A percentile compares a stretch with the other conserved stretches of the same genome.
These are phyloP conservation scores for Argopecten irradians DNA, from an alignment of 1,140 invertebrate genomes.

Conservation along the genomic window DNA sequence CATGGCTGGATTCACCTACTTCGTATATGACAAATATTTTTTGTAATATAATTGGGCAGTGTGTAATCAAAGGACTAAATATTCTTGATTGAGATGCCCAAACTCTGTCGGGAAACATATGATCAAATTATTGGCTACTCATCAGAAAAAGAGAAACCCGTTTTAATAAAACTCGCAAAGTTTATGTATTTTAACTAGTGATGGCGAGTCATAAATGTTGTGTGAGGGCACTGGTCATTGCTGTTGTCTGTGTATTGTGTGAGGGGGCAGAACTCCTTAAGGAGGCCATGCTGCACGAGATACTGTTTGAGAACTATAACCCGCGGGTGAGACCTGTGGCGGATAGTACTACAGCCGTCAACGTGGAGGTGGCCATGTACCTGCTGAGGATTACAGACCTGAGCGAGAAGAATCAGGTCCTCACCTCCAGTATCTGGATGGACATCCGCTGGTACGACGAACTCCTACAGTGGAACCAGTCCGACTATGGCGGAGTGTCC, in stretches of 20 bases:
- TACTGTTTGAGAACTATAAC: neutral
- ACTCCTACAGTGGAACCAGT: neutral
- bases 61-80: no score
- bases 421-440: neutral
- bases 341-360: neutral
- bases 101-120: no score
- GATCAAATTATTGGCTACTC: no score
- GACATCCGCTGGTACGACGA: neutral
- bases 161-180: no score
- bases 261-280: conserved; percentile 5
- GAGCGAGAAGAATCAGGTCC: conserved; percentile 10
- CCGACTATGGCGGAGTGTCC: neutral
- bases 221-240: neutral
- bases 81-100: no score
- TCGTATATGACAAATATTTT: no score
- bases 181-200: no score
- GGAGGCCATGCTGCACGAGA: neutral
- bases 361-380: conserved; percentile 12
- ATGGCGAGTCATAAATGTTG: no score
- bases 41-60: no score
- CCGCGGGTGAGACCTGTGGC: neutral
- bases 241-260: neutral
- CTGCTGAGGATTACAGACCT: neutral
- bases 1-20: no score
- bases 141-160: no score